Evolutionary conservation across 2,888 invertebrate species (phyloP), one percentile per base, ranked within the genome.

Genomic region (Eucera pruinosa): DNA sequence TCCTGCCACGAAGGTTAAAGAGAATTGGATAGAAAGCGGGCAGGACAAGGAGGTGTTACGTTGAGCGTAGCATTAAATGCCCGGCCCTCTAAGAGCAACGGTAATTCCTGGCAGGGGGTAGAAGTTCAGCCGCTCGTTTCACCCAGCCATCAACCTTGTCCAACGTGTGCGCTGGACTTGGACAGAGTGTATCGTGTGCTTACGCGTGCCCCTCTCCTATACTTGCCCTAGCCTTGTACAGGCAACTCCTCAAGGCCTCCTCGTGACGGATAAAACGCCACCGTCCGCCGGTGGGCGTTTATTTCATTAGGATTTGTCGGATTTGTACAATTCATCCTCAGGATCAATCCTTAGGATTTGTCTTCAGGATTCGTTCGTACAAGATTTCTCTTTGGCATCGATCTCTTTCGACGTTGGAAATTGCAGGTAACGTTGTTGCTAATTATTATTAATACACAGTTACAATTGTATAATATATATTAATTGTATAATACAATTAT

Each of bases 71-170:
- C 90, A 90, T 90, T 90, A 89, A 90, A 90, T 90, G 89, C 88
- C 84, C 77, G 83, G 82, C 86, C 81, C 88, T 74, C 74, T 90
- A 90, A 90, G 90, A 90, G 90, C 91, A 89, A 84, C 90, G 91
- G 90, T 90, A 90, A 90, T 90, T 90, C 90, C 78, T 88, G 73
- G 87, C 90, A 70, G 90, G 91, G 84, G 91, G 90, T 89, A 86
- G 81, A 85, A 85, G 80, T 86, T 86, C 82, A 83, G 83, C 83
- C 79, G 80, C 85, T 85, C 84, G 84, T 84, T 87, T 84, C 80
- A 62, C 47, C 62, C 78, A 72, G 64, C 69, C 80, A 70, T 77
- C 70, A 55, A 70, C 80, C 68, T 70, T 76, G 67, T 64, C 67
- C 81, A 50, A 45, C 58, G 39, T 20, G 41, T n/a, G 13, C n/a